Base-by-base conservation (phyloP, 1,140 invertebrate species). In the Drosophila guanche region DNA sequence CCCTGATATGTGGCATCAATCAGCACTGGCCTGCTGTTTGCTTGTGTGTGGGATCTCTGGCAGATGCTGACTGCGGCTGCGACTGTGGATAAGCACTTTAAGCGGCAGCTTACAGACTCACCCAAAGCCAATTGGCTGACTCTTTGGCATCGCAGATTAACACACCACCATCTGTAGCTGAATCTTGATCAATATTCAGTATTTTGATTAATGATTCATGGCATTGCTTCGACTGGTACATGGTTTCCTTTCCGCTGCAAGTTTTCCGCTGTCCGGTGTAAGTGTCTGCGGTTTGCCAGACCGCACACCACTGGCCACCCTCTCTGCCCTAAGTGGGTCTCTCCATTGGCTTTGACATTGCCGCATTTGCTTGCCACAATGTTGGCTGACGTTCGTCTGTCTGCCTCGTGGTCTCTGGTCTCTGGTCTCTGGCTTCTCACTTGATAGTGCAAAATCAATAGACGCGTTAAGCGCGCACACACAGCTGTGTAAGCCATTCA, bases 381-480 rank as follows among this genome's bases (percentile, higher is more conserved):
- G 23, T 45, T 20, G 52, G 8, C 51, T 29, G 5, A n/a, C 22
- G 10, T 41, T 51, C 27, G 10, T 27, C 5, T 29, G 45, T 59
- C 54, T 14, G 50, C 37, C 25, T 25, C 33, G 16, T 51, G 25
- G 29, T 6, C 50, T 40, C 16, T 33, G 5, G 46, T 33, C 27
- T 33, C 20, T 53, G 23, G 37, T 40, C 23, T 23, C 12, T 8
- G 29, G 45, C 52, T 45, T 42, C 22, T 47, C 71, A 58, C 71
- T 69, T 58, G 47, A 45, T 62, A 48, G 74, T 62, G 73, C 56
- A 75, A 84, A 84, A 88, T 88, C 83, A 88, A 88, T 88, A 88
- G 66, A 51, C 50, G 37, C 45, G 50, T 65, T 40, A 56, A 59
- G 14, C 53, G 22, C 33, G 40, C 37, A 42, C 20, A 42, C 23